Evolutionary conservation across 2,888 invertebrate genomes (phyloP).

Genomic region (Epinotia ramella): DNA sequence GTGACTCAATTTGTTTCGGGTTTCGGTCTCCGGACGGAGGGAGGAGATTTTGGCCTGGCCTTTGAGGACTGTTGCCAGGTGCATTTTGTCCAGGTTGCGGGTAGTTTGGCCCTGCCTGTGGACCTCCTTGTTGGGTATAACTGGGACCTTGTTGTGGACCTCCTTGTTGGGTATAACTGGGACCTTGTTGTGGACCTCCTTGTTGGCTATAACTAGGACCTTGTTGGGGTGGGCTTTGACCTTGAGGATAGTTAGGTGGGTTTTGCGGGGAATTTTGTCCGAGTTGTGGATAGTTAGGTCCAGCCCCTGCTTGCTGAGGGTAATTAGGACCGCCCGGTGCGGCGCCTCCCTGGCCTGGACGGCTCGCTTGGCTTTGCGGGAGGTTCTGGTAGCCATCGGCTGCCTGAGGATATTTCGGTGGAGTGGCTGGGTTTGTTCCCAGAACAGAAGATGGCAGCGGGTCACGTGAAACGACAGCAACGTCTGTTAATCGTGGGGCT

Average conservation of each 20-base stretch:
- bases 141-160: constrained; percentile 9
- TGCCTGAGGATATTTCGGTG: constrained; percentile 45
- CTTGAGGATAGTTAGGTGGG: constrained; percentile 36
- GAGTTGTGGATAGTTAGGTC: constrained; percentile 20
- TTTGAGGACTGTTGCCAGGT: constrained; percentile 40
- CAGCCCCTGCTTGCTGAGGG: constrained; percentile 24
- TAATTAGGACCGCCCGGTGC: constrained; percentile 27
- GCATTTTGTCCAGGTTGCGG: constrained; percentile 46
- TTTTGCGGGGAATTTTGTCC: constrained; percentile 9
- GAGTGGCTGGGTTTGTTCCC: constrained; percentile 38
- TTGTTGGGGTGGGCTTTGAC: constrained; percentile 34
- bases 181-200: constrained; percentile 25
- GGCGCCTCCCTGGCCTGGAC: constrained; percentile 22
- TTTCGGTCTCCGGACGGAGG: constrained; percentile 51
- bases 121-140: constrained; percentile 37
- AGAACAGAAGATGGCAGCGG: constrained; percentile 38
- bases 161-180: constrained; percentile 34
- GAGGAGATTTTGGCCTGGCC: constrained; percentile 45
- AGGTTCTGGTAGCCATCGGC: constrained; percentile 38
- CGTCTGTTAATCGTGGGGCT: constrained; percentile 57
- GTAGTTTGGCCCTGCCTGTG: constrained; percentile 45
- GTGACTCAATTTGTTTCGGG: constrained; percentile 56
- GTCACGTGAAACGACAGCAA: constrained; percentile 51
- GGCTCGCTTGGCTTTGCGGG: constrained; percentile 19
- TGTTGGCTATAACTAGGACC: constrained; percentile 26